A percentile compares a stretch with the other conserved stretches of the same genome.
Evolutionary conservation across 2,888 invertebrate species (phyloP).

Genomic region (Tetragonula carbonaria): DNA sequence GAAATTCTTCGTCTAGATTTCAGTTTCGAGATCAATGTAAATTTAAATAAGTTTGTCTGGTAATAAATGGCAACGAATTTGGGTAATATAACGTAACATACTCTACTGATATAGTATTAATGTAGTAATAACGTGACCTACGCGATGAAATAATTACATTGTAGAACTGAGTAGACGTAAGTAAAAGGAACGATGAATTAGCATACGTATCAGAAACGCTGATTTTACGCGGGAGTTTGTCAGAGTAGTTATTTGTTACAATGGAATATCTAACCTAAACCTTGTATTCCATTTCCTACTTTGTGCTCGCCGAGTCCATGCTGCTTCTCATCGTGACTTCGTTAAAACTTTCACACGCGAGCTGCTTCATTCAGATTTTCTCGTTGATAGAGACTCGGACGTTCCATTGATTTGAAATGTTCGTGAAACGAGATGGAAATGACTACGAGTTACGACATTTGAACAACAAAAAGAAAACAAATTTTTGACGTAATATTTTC

Average conservation of each 20-base stretch:
- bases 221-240: neutral
- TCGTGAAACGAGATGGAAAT: neutral
- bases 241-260: conserved; percentile 2
- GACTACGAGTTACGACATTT: neutral
- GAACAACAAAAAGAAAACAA: neutral
- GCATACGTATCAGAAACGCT: neutral
- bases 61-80: too few species aligned
- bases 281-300: conserved; percentile 17
- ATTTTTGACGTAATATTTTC: neutral
- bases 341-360: conserved; percentile 20
- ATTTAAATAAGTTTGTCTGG: too few species aligned
- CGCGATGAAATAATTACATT: neutral
- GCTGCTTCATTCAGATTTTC: conserved; percentile 20
- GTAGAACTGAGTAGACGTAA: neutral
- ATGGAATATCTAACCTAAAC: neutral
- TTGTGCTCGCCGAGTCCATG: neutral
- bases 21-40: too few species aligned
- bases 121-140: too few species aligned
- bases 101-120: too few species aligned
- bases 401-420: conserved; percentile 11
- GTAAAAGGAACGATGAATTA: neutral
- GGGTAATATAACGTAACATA: too few species aligned
- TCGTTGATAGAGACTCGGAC: neutral
- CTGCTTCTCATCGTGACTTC: conserved; percentile 7
- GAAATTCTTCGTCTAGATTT: too few species aligned